These are phyloP conservation scores for Gymnobelideus leadbeateri DNA, from an alignment of 2,113 vertebrate genomes.

Conservation along the genomic window DNA sequence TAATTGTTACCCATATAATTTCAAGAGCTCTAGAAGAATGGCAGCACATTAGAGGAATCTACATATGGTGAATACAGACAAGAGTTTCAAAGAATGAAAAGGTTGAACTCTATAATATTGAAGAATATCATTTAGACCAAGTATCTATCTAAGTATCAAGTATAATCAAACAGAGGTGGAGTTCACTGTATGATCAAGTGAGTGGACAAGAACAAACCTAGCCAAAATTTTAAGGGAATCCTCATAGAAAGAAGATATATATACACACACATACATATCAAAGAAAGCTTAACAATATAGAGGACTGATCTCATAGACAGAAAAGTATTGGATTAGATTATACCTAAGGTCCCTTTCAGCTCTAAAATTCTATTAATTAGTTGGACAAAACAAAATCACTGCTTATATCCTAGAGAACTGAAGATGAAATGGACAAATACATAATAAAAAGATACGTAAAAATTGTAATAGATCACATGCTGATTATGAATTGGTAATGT, in stretches of 20 bases:
- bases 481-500: background rate
- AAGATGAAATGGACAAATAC: background rate
- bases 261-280: no score
- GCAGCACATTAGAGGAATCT: background rate
- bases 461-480: background rate
- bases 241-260: background rate
- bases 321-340: background rate
- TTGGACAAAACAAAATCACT: background rate
- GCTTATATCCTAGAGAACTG: background rate
- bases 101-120: background rate
- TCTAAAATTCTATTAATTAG: background rate
- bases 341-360: background rate
- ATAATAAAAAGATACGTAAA: background rate
- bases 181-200: background rate
- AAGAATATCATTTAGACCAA: background rate
- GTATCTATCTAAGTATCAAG: background rate
- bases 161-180: background rate
- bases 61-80: background rate
- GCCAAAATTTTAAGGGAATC: background rate
- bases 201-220: background rate
- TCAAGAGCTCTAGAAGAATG: background rate
- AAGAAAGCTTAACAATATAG: background rate
- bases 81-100: background rate
- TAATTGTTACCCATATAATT: background rate
- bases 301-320: background rate